Conservation (phyloP, 2,797 vertebrate species). For the Lithobates pipiens region DNA sequence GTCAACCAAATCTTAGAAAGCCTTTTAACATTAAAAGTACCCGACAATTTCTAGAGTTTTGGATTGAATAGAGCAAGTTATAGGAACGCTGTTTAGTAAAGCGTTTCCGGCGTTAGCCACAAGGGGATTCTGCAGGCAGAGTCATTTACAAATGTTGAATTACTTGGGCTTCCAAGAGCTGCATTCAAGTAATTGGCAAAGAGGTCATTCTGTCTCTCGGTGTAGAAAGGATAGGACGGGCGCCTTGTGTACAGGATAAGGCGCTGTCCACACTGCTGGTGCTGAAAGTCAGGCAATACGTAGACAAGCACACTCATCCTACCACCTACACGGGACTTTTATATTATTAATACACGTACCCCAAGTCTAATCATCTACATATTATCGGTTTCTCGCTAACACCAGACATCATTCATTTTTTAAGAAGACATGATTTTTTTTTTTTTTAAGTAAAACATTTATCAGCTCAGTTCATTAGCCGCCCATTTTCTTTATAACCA, state of each 20-base stretch:
- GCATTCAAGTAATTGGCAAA: constrained; percentile 10
- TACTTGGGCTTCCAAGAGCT: neutral
- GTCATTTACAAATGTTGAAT: constrained; percentile 7
- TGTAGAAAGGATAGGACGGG: neutral
- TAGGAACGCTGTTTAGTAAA: neutral
- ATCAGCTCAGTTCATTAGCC: neutral
- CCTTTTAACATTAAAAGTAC: neutral
- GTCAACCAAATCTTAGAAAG: neutral
- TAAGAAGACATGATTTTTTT: too few species aligned
- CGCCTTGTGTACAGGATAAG: too few species aligned
- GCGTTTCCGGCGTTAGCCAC: constrained; percentile 4
- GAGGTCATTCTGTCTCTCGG: neutral
- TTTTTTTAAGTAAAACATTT: neutral
- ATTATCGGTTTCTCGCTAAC: neutral
- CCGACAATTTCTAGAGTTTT: neutral
- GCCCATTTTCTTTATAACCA: neutral
- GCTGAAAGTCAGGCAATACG: neutral
- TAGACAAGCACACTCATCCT: too few species aligned
- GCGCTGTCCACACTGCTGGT: constrained; percentile 15
- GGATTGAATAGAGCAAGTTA: neutral
- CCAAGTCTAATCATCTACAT: neutral
- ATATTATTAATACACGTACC: neutral
- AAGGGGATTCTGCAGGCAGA: constrained; percentile 41
- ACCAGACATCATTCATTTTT: neutral
- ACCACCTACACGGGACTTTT: neutral